Conservation (phyloP, 1,140 invertebrate genomes). For the Brachionus calyciflorus region DNA sequence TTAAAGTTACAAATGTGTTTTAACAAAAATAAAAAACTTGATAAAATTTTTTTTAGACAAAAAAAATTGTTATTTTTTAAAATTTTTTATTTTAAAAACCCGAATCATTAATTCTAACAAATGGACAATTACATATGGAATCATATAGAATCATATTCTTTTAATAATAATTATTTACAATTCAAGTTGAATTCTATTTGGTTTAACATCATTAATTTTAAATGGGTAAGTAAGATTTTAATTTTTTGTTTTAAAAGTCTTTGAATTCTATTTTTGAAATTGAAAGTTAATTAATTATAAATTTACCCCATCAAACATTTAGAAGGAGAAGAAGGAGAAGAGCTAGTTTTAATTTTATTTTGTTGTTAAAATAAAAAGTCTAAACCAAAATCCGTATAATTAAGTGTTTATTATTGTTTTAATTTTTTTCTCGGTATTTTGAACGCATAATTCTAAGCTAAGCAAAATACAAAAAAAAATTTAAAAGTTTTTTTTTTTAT, state of each 20-base stretch:
- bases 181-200: background rate
- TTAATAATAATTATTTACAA: too few species aligned
- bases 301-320: background rate
- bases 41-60: background rate
- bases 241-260: background rate
- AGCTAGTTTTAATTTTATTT: too few species aligned
- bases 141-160: too few species aligned
- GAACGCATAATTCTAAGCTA: constrained; percentile 36
- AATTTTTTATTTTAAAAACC: background rate
- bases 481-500: constrained; percentile 12
- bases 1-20: background rate
- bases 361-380: too few species aligned
- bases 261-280: background rate
- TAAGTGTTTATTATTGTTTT: constrained; percentile 23
- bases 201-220: background rate
- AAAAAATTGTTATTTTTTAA: background rate
- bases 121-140: background rate
- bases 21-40: background rate
- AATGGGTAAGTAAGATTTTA: constrained; percentile 27
- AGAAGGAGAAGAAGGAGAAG: too few species aligned
- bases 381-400: constrained; percentile 5
- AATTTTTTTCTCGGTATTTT: constrained; percentile 35
- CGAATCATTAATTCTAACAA: background rate
- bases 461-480: too few species aligned
- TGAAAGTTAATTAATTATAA: background rate